Percentiles rank a stretch among this genome's conserved stretches.
Conservation (phyloP, 2,888 invertebrate species). For the Ornithoptera alexandrae region DNA sequence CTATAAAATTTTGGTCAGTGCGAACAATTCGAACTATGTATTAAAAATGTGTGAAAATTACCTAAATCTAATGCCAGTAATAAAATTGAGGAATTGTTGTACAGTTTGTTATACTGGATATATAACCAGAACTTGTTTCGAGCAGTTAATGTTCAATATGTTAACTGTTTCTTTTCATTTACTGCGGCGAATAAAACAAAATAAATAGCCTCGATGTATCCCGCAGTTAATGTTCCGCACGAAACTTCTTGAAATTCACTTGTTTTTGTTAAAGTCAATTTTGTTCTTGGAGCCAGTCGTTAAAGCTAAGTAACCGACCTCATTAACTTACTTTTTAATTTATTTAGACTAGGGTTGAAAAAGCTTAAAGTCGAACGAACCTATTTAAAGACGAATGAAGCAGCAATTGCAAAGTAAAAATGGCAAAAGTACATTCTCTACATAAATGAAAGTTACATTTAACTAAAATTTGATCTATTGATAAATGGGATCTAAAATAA, state of each 20-base stretch:
- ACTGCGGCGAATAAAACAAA: neutral
- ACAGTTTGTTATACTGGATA: too few relatives aligned
- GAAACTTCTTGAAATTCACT: constrained; percentile 7
- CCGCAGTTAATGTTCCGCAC: constrained; percentile 16
- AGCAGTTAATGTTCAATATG: too few relatives aligned
- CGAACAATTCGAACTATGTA: too few relatives aligned
- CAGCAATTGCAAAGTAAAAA: neutral
- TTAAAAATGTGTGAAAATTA: too few relatives aligned
- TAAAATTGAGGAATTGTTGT: too few relatives aligned
- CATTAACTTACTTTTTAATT: constrained; percentile 6
- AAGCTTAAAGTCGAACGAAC: neutral
- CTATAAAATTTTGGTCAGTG: too few relatives aligned
- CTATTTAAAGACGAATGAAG: neutral
- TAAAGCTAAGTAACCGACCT: constrained; percentile 2
- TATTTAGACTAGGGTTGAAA: neutral
- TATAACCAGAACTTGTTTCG: too few relatives aligned
- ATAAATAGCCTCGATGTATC: constrained; percentile 10
- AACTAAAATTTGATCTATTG: too few relatives aligned
- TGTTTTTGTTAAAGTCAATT: constrained; percentile 17
- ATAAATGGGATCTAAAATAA: too few relatives aligned
- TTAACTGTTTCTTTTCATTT: neutral
- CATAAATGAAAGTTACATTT: too few relatives aligned
- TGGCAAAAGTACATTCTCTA: neutral
- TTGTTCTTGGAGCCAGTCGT: constrained; percentile 4
- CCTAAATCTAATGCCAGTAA: too few relatives aligned